Base-by-base conservation (phyloP, 2,888 invertebrate species). In the Glaucopsyche alexis region DNA sequence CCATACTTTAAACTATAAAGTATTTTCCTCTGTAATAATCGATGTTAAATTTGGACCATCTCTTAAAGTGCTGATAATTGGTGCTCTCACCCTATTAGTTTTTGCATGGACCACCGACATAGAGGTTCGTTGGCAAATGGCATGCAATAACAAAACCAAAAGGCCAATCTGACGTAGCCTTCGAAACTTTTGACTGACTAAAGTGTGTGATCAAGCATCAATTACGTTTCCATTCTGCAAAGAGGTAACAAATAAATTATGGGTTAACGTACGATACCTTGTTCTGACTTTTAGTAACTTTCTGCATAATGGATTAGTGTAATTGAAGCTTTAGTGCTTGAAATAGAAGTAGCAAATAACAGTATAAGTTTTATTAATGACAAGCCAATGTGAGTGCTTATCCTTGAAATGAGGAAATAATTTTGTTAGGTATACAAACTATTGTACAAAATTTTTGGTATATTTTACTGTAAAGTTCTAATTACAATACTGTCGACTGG, bases 131-230 rank as follows among this genome's bases (percentile, higher is more conserved):
- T 69, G 49, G 29, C 29, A 29, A 29, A 29, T 2, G 29, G 69
- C 69, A 69, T 69, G 69, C 29, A 29, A 19, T 69, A 49, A 67
- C 67, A 67, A 42, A 67, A 69, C 69, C 45, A 69, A 49, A 45
- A 13, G 69, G 69, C 69, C 69, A 69, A 47, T 49, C 4, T 19
- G 69, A 69, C 69, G 29, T 19, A 49, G 69, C 69, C 69, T 69
- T 29, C 19, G 9, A 19, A 67, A 69, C 49, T 49, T 69, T 47
- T 66, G n/a, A 29, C 45, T 45, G 67, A 67, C 69, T 29, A 19
- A 69, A 49, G 47, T 67, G 69, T 69, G 49, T 69, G 67, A 67
- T 11, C 38, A 14, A 47, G 69, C 60, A 7, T 60, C 60, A 60
- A 60, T 60, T 60, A 38, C 29, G 29, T 13, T 29, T 60, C 14